Percentiles rank a stretch among this genome's conserved stretches.
These are phyloP conservation scores for Bimastos eiseni DNA, from an alignment of 2,888 invertebrate genomes.

Conservation along the genomic window DNA sequence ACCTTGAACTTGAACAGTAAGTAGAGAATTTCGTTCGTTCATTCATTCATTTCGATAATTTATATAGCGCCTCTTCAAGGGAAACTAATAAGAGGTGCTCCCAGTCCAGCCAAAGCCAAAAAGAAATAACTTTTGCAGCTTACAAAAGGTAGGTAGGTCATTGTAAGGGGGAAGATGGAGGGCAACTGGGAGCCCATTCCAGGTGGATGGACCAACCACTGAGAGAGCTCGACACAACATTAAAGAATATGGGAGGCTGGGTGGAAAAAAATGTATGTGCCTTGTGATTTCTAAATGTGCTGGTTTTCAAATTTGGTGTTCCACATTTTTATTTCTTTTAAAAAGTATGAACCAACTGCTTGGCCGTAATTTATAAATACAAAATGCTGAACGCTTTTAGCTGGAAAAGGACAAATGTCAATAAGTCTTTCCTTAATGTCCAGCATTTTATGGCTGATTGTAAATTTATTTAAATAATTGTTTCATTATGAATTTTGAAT, in stretches of 20 bases:
- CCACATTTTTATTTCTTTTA: neutral
- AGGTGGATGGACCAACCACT: no score
- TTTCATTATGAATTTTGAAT: neutral
- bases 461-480: neutral
- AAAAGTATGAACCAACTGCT: neutral
- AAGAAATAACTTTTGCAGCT: no score
- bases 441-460: neutral
- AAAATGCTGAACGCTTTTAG: neutral
- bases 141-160: no score
- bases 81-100: no score
- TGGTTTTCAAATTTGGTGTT: neutral
- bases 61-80: no score
- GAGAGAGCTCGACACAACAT: no score
- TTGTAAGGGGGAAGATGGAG: no score
- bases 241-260: neutral
- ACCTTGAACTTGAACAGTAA: constrained; percentile 88
- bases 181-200: no score
- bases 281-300: neutral
- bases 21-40: constrained; percentile 47
- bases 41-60: no score
- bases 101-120: no score
- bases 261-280: neutral
- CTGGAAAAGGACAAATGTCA: neutral
- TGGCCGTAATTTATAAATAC: neutral
- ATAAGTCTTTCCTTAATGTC: no score